Evolutionary conservation across 92 coral and sea anemone species (phyloP).

Genomic region (Parazoanthus atlanticus): DNA sequence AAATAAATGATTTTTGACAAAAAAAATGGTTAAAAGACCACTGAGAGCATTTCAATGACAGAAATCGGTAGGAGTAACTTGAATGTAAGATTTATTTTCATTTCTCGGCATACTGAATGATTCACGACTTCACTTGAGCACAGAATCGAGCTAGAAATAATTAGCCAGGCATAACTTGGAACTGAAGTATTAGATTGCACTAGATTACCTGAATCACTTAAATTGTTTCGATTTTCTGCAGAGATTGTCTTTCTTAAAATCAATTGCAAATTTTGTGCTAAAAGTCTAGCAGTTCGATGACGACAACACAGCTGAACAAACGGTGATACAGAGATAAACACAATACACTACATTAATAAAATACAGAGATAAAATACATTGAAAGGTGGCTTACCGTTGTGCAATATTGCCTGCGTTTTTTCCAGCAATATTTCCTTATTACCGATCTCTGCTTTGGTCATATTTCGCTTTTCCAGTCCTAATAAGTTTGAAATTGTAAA

Average conservation of each 20-base stretch:
- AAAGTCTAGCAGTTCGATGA: background rate
- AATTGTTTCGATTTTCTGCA: background rate
- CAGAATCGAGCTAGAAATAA: too few relatives aligned
- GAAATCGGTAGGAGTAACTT: too few relatives aligned
- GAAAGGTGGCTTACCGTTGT: constrained; percentile 45
- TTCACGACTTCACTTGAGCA: background rate
- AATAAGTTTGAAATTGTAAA: constrained; percentile 67
- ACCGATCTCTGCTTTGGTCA: constrained; percentile 24
- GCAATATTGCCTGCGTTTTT: constrained; percentile 19
- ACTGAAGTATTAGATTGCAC: background rate
- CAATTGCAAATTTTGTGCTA: background rate
- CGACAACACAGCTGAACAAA: background rate
- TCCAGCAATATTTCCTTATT: constrained; percentile 27
- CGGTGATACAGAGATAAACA: background rate
- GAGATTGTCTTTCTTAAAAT: too few relatives aligned
- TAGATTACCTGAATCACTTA: background rate
- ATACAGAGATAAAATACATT: background rate
- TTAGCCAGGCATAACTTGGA: background rate
- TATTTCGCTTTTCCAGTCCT: constrained; percentile 48
- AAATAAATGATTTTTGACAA: too few relatives aligned
- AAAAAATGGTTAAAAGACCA: too few relatives aligned
- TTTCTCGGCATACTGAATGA: background rate
- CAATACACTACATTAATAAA: too few relatives aligned
- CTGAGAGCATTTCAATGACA: too few relatives aligned
- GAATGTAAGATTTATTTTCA: too few relatives aligned